Evolutionary conservation across 1,140 invertebrate genomes (phyloP).

Genomic region (Euwallacea fornicatus): DNA sequence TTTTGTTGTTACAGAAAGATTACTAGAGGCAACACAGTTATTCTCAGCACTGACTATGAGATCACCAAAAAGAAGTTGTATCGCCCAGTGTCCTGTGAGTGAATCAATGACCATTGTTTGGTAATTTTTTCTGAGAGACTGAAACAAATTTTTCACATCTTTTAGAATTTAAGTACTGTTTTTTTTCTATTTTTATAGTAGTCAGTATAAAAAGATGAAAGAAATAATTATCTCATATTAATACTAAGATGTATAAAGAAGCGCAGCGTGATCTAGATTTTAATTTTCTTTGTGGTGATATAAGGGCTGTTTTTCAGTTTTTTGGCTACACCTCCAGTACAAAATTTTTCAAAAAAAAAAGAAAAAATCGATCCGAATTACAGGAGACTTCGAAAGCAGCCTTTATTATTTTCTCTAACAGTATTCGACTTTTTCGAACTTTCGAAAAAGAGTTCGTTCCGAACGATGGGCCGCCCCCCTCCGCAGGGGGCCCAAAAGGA

Average conservation of each 20-base stretch:
- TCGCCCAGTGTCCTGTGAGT: constrained; percentile 41
- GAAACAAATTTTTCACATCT: constrained; percentile 32
- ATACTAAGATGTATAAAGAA: constrained; percentile 22
- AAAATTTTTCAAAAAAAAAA: constrained; percentile 10
- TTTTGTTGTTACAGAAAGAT: constrained; percentile 49
- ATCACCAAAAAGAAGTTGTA: constrained; percentile 45
- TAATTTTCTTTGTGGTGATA: constrained; percentile 32
- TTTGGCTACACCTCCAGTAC: constrained; percentile 26
- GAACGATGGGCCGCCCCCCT: constrained; percentile 22
- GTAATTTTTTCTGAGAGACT: constrained; percentile 28
- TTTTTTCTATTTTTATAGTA: constrained; percentile 42
- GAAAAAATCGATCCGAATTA: constrained; percentile 36
- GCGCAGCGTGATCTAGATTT: constrained; percentile 39
- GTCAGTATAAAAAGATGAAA: constrained; percentile 36
- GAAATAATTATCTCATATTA: background rate
- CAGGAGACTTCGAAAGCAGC: constrained; percentile 19
- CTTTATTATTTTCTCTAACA: constrained; percentile 36
- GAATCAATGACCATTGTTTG: constrained; percentile 15
- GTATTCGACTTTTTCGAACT: constrained; percentile 39
- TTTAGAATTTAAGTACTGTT: constrained; percentile 22
- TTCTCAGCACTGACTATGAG: constrained; percentile 50
- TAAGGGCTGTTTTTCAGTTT: constrained; percentile 21
- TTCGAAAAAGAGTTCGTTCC: constrained; percentile 31
- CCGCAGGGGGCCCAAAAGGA: constrained; percentile 21
- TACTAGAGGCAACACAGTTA: constrained; percentile 49